Percentiles rank a stretch among this genome's conserved stretches.
Evolutionary conservation across 2,797 vertebrate genomes (phyloP).

Genomic region (Smutsia gigantea): DNA sequence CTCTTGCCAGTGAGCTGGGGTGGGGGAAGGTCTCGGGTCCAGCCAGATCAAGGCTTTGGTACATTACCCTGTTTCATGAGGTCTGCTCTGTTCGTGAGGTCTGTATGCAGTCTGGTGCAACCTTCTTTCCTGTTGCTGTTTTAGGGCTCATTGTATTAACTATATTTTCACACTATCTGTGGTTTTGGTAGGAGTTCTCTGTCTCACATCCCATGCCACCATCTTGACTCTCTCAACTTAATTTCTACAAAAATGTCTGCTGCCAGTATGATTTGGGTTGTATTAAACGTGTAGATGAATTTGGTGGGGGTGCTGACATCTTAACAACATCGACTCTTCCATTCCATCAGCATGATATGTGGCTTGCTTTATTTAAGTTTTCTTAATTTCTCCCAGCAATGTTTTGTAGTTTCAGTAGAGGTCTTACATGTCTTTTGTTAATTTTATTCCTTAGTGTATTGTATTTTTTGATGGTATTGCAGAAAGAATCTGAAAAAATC

Average conservation of each 20-base stretch:
- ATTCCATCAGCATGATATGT: neutral
- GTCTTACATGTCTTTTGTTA: neutral
- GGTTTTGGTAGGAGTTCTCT: too few relatives aligned
- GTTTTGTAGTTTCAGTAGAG: neutral
- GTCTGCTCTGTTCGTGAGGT: too few relatives aligned
- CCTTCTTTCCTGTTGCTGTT: too few relatives aligned
- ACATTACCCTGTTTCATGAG: too few relatives aligned
- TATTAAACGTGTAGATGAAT: neutral
- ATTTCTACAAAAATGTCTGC: neutral
- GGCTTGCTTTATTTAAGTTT: neutral
- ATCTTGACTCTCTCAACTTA: too few relatives aligned
- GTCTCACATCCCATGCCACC: too few relatives aligned
- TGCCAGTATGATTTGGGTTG: neutral
- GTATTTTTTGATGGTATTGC: neutral
- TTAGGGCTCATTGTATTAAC: too few relatives aligned
- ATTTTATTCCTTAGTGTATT: neutral
- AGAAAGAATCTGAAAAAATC: neutral
- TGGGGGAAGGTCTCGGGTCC: too few relatives aligned
- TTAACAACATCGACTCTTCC: neutral
- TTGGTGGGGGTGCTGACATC: neutral
- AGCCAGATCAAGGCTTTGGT: too few relatives aligned
- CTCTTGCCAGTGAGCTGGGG: too few relatives aligned
- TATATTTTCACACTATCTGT: too few relatives aligned
- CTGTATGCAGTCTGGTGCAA: too few relatives aligned
- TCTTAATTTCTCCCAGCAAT: neutral